Evolutionary conservation across 2,113 vertebrate species (phyloP).

Genomic region (Trachemys scripta): DNA sequence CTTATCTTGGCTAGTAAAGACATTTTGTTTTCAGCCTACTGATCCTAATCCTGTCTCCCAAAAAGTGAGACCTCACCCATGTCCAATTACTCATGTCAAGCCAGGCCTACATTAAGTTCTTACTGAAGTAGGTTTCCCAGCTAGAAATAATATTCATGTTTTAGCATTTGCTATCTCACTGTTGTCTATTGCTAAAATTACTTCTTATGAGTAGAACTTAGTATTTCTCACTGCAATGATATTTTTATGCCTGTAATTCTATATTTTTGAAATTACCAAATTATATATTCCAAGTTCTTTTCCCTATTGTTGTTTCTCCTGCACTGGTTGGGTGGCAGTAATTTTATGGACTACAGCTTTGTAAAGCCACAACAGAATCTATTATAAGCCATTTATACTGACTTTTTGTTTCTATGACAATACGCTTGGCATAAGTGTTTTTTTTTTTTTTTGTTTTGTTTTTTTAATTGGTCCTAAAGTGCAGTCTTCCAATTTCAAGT

Average conservation of each 20-base stretch:
- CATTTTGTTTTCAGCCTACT: too few species aligned
- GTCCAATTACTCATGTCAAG: too few species aligned
- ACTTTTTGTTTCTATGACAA: not conserved
- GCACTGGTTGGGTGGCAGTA: not conserved
- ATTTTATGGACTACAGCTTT: not conserved
- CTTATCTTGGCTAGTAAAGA: too few species aligned
- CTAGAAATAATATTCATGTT: not conserved
- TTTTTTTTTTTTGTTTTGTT: too few species aligned
- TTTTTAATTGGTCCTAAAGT: not conserved
- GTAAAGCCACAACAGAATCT: not conserved
- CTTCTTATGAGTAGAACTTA: not conserved
- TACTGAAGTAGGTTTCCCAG: not conserved
- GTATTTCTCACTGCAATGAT: not conserved
- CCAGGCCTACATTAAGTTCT: not conserved
- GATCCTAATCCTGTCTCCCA: too few species aligned
- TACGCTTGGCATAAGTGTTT: not conserved
- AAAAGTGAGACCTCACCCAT: too few species aligned
- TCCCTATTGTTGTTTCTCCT: not conserved
- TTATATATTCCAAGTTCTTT: not conserved
- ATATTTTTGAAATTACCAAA: not conserved
- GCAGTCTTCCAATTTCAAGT: not conserved
- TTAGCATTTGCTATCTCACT: not conserved
- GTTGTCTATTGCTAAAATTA: not conserved
- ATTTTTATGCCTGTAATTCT: not conserved
- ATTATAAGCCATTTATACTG: rapidly evolving